Evolutionary conservation across 2,797 vertebrate species (phyloP).

Genomic region (Paramormyrops hopkinsi): DNA sequence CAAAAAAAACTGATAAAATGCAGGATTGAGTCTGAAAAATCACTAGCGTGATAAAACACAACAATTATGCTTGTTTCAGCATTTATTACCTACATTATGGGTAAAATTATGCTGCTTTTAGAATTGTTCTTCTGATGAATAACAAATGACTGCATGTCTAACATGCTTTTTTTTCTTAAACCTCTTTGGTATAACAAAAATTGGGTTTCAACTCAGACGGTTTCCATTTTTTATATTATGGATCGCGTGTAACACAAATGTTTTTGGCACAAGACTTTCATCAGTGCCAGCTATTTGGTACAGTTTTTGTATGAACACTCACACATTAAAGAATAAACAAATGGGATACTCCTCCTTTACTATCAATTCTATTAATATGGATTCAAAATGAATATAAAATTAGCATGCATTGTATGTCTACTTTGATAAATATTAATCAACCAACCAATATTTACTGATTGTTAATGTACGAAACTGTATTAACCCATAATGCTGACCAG

Average conservation of each 20-base stretch:
- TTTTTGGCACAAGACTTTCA: neutral
- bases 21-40: neutral
- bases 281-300: neutral
- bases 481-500: neutral
- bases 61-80: neutral
- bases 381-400: neutral
- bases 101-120: neutral
- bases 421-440: neutral
- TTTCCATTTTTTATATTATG: neutral
- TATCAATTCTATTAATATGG: neutral
- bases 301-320: neutral
- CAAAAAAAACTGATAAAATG: neutral
- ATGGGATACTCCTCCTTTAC: neutral
- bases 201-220: neutral
- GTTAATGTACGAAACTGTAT: neutral
- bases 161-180: neutral
- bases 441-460: neutral
- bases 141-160: neutral
- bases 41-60: neutral
- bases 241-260: neutral
- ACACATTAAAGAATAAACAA: neutral
- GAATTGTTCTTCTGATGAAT: neutral
- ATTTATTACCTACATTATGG: neutral
- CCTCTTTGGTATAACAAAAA: neutral
- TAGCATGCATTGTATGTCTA: too few relatives aligned